Conservation (phyloP, 2,888 invertebrate genomes). For the Labia minor region DNA sequence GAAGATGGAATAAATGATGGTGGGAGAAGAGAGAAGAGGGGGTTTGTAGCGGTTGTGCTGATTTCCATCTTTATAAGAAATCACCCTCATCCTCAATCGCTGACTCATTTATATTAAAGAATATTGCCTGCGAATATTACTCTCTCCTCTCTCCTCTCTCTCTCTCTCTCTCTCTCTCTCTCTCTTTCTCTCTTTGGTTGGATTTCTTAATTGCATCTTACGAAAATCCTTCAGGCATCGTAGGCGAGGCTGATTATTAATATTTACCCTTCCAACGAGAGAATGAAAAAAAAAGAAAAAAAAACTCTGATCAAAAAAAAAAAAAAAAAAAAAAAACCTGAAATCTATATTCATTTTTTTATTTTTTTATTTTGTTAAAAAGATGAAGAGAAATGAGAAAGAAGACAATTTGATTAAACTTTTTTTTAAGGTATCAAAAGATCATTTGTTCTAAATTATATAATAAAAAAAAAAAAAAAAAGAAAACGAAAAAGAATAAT, state of each 20-base stretch:
- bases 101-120: neutral
- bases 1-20: no score
- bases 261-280: neutral
- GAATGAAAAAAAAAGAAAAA: neutral
- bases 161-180: no score
- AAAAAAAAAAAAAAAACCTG: no score
- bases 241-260: neutral
- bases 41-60: neutral
- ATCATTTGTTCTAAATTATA: neutral
- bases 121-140: neutral
- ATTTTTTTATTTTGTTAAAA: no score
- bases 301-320: neutral
- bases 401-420: neutral
- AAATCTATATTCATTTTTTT: no score
- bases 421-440: neutral
- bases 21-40: no score
- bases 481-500: no score
- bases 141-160: no score
- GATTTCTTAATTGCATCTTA: neutral
- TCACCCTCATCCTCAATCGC: neutral
- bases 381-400: no score
- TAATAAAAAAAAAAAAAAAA: neutral
- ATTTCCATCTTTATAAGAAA: neutral
- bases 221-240: neutral
- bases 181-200: no score